Conservation (phyloP, 1,140 invertebrate species). For the Macrostomum lignano region DNA sequence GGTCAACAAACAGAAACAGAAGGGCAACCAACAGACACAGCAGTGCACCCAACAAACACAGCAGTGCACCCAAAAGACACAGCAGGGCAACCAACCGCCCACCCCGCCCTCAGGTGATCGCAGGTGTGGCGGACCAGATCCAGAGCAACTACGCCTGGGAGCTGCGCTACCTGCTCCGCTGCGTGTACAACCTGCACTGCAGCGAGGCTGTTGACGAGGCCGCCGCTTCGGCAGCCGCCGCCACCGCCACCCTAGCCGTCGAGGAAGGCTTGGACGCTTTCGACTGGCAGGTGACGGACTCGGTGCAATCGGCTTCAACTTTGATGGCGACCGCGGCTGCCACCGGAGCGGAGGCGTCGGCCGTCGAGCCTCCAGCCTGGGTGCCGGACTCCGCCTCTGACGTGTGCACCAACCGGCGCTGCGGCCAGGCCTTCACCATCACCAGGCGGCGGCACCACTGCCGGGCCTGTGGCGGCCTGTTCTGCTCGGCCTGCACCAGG, state of each 20-base stretch:
- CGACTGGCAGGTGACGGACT: too few species aligned
- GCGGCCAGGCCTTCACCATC: slow-evolving; percentile 39
- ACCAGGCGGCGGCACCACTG: slow-evolving; percentile 45
- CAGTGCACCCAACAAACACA: too few species aligned
- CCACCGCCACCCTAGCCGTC: neutral
- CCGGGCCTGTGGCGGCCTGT: slow-evolving; percentile 35
- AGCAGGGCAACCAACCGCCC: too few species aligned
- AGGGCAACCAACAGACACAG: too few species aligned
- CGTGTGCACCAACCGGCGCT: slow-evolving; percentile 38
- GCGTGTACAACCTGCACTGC: slow-evolving; percentile 65
- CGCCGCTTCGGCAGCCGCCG: neutral
- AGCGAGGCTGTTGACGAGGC: too few species aligned
- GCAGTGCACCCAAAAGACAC: too few species aligned
- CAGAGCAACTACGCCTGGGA: slow-evolving; percentile 94
- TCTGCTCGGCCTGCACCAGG: neutral
- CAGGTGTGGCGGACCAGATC: slow-evolving; percentile 83
- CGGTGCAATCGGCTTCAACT: slow-evolving; percentile 30
- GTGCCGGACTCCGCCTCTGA: slow-evolving; percentile 39
- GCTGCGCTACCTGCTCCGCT: slow-evolving; percentile 68
- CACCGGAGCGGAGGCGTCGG: too few species aligned
- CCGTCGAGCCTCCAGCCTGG: slow-evolving; percentile 38
- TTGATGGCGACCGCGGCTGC: slow-evolving; percentile 12
- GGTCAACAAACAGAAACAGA: too few species aligned
- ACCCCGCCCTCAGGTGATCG: too few species aligned
- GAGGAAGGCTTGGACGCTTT: neutral